Percentiles rank a stretch among this genome's conserved stretches.
Conservation (phyloP, 2,113 vertebrate genomes). For the Peromyscus leucopus region DNA sequence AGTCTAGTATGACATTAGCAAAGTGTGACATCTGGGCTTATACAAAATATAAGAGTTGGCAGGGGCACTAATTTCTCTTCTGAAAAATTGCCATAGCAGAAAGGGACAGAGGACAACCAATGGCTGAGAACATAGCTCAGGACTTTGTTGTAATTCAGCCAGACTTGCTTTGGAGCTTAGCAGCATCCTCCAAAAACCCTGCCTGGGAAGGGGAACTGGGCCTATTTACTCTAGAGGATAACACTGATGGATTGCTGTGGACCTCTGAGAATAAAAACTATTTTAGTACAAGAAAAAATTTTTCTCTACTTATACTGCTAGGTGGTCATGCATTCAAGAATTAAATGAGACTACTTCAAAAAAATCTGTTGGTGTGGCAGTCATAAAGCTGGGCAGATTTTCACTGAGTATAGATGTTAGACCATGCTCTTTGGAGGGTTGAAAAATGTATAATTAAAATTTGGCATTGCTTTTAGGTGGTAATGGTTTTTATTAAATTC, state of each 20-base stretch:
- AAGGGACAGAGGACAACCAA: slow-evolving; percentile 22
- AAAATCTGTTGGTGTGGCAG: neutral
- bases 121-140: neutral
- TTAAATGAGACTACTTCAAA: slow-evolving; percentile 63
- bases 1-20: slow-evolving; percentile 84
- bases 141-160: neutral
- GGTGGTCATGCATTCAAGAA: slow-evolving; percentile 63
- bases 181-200: neutral
- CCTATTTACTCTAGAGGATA: slow-evolving; percentile 34
- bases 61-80: slow-evolving; percentile 79
- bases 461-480: slow-evolving; percentile 75
- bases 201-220: neutral
- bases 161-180: neutral
- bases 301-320: slow-evolving; percentile 57
- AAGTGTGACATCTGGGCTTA: slow-evolving; percentile 84
- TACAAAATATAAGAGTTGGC: slow-evolving; percentile 82
- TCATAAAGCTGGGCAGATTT: slow-evolving; percentile 45
- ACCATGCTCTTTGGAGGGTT: slow-evolving; percentile 59
- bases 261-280: slow-evolving; percentile 58
- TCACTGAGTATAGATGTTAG: slow-evolving; percentile 51
- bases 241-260: neutral
- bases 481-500: slow-evolving; percentile 79
- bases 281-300: slow-evolving; percentile 58
- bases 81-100: slow-evolving; percentile 70
- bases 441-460: slow-evolving; percentile 77